phyloP scores from a whole-genome alignment of 1,140 invertebrate species.

The Geopemphigus sp. region DNA sequence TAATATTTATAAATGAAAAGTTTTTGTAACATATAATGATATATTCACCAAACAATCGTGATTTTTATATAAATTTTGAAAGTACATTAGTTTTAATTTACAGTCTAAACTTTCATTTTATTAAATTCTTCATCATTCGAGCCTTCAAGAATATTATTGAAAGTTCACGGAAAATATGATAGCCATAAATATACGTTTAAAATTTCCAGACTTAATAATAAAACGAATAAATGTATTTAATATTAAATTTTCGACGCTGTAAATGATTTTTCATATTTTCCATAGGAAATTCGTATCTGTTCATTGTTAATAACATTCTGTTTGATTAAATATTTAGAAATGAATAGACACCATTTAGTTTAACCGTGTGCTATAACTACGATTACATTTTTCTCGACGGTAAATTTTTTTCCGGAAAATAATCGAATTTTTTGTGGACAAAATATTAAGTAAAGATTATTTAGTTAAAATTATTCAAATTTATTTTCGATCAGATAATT shows the following conservation, averaged over 20 bases:
- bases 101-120: background rate
- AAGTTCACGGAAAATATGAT: background rate
- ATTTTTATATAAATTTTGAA: background rate
- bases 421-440: too few species aligned
- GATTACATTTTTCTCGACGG: too few species aligned
- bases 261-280: background rate
- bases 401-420: too few species aligned
- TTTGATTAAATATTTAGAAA: too few species aligned
- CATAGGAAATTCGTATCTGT: background rate
- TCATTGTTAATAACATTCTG: background rate
- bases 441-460: too few species aligned
- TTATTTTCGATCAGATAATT: too few species aligned
- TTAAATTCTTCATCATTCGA: background rate
- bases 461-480: too few species aligned
- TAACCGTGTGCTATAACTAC: too few species aligned
- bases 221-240: background rate
- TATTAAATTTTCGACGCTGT: background rate
- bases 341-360: too few species aligned
- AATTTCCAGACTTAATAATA: background rate
- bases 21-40: background rate
- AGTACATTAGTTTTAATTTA: background rate
- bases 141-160: background rate
- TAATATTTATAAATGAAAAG: too few species aligned
- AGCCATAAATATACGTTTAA: background rate
- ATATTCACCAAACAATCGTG: background rate